Percentiles rank a stretch among this genome's conserved stretches.
These are phyloP conservation scores for Coptodon bakossiorum DNA, from an alignment of 2,113 vertebrate genomes.

Conservation along the genomic window DNA sequence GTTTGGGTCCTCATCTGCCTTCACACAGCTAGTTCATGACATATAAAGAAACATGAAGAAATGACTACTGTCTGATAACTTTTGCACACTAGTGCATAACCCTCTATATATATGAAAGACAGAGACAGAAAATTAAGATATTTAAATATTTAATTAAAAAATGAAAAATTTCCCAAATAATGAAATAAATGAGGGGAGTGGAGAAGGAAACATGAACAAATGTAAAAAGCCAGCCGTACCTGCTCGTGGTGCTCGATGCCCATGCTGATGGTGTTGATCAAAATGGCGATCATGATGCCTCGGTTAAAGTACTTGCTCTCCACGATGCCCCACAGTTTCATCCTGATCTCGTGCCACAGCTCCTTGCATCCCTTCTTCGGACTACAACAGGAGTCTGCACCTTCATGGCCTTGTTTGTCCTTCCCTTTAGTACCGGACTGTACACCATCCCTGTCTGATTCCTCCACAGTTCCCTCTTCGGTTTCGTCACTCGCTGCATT, in stretches of 20 bases:
- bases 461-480: constrained; percentile 49
- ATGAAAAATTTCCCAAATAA: not conserved
- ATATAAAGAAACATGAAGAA: not conserved
- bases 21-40: no score
- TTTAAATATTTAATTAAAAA: not conserved
- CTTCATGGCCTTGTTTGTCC: not conserved
- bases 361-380: not conserved
- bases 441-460: constrained; percentile 34
- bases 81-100: not conserved
- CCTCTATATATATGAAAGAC: not conserved
- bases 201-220: not conserved
- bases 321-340: constrained; percentile 87
- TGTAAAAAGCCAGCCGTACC: constrained; percentile 55
- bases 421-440: not conserved
- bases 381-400: not conserved
- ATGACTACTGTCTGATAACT: not conserved
- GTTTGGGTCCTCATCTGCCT: no score
- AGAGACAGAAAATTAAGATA: not conserved
- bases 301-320: constrained; percentile 98
- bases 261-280: constrained; percentile 98
- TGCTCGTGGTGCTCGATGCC: constrained; percentile 95
- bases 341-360: constrained; percentile 65
- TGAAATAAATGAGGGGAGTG: not conserved
- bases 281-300: constrained; percentile 96
- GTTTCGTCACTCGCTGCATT: constrained; percentile 18